These are phyloP conservation scores for Poeciliopsis turneri DNA, from an alignment of 2,797 vertebrate genomes.

Conservation along the genomic window DNA sequence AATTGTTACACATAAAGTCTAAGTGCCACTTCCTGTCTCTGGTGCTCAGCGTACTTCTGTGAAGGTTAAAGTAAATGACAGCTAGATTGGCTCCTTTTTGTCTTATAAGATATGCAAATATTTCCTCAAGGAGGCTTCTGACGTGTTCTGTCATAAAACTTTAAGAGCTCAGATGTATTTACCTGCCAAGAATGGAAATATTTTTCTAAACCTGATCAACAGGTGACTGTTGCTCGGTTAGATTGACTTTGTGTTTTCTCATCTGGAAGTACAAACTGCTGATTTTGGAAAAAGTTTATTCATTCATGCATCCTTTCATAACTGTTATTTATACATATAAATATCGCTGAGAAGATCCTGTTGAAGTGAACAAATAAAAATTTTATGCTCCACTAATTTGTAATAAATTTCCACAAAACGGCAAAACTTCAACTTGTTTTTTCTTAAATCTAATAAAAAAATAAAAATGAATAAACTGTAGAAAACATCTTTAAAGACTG, in stretches of 20 bases:
- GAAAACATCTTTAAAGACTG: too few species aligned
- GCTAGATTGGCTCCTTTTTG: conserved; percentile 12
- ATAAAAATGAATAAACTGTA: background rate
- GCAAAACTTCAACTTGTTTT: background rate
- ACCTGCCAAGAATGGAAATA: background rate
- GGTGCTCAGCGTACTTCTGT: conserved; percentile 8
- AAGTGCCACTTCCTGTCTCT: conserved; percentile 25
- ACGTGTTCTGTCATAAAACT: background rate
- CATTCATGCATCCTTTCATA: background rate
- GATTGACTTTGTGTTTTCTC: background rate
- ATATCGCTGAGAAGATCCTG: too few species aligned
- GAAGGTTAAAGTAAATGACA: conserved; percentile 33
- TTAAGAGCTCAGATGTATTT: background rate
- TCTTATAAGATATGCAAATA: conserved; percentile 13
- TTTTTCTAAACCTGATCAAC: background rate
- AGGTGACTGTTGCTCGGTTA: background rate
- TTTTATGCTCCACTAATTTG: background rate
- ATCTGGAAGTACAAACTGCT: background rate
- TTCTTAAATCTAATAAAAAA: background rate
- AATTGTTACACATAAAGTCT: conserved; percentile 39
- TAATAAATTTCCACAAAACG: background rate
- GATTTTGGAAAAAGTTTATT: background rate
- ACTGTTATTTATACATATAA: background rate
- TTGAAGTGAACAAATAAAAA: too few species aligned
- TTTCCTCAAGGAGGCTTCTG: background rate